Evolutionary conservation across 2,888 invertebrate genomes (phyloP).

Genomic region (Spilosoma lubricipeda): DNA sequence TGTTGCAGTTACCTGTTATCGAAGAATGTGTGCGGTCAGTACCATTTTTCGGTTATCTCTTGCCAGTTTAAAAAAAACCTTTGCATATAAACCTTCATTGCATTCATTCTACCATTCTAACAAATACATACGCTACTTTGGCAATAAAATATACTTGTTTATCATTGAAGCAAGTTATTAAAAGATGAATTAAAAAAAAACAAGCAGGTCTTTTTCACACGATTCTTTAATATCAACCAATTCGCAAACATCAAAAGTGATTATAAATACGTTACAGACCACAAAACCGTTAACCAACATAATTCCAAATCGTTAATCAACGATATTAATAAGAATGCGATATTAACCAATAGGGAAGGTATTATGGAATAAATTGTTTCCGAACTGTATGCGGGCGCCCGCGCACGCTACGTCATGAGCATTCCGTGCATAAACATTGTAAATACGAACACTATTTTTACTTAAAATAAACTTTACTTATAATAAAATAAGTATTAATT

Average conservation of each 20-base stretch:
- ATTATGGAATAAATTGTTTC: constrained; percentile 75
- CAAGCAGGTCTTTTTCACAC: background rate
- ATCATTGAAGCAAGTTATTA: no score
- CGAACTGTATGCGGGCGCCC: constrained; percentile 78
- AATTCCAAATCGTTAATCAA: constrained; percentile 67
- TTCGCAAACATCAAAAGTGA: background rate
- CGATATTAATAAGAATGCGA: constrained; percentile 78
- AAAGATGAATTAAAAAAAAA: no score
- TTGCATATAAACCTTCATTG: no score
- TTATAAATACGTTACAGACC: constrained; percentile 32
- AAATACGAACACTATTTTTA: constrained; percentile 41
- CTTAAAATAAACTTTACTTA: constrained; percentile 55
- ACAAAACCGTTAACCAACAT: constrained; percentile 83
- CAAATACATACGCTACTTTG: no score
- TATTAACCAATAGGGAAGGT: constrained; percentile 81
- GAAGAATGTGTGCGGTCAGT: no score
- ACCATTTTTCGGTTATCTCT: no score
- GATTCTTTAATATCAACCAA: background rate
- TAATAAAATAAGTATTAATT: constrained; percentile 21
- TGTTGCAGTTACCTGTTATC: no score
- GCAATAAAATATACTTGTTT: no score
- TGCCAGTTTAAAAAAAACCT: no score
- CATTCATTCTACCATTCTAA: no score
- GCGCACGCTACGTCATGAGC: constrained; percentile 60
- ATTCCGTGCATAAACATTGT: constrained; percentile 44